These are phyloP conservation scores for Beris chalybata DNA, from an alignment of 2,888 invertebrate species.

Conservation along the genomic window DNA sequence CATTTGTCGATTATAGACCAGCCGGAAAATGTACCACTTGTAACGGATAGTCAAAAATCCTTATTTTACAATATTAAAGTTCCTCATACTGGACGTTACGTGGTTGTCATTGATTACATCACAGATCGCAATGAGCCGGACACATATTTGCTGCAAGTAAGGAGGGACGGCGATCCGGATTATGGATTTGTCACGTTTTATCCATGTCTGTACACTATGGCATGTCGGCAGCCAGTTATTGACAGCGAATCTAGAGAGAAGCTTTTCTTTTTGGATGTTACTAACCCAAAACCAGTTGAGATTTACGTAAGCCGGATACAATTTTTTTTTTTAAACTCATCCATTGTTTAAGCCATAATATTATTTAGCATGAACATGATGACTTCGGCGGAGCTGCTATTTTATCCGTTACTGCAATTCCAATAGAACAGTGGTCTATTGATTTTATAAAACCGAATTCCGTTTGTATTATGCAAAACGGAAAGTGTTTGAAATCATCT, in stretches of 20 bases:
- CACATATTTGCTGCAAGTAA: slow-evolving; percentile 52
- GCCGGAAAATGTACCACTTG: slow-evolving; percentile 64
- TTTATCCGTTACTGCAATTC: slow-evolving; percentile 82
- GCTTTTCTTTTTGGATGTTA: slow-evolving; percentile 70
- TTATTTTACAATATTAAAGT: slow-evolving; percentile 76
- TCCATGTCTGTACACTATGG: slow-evolving; percentile 78
- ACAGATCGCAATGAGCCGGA: slow-evolving; percentile 64
- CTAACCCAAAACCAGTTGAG: slow-evolving; percentile 56
- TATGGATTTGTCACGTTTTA: slow-evolving; percentile 63
- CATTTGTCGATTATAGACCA: slow-evolving; percentile 64
- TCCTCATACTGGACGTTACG: slow-evolving; percentile 76
- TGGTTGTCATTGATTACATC: slow-evolving; percentile 82
- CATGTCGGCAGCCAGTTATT: slow-evolving; percentile 82
- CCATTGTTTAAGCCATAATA: no score
- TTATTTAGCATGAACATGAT: slow-evolving; percentile 54
- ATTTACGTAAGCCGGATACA: slow-evolving; percentile 47
- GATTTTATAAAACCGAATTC: slow-evolving; percentile 86
- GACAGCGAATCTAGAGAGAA: slow-evolving; percentile 74
- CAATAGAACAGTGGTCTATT: slow-evolving; percentile 80
- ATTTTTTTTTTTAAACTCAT: no score
- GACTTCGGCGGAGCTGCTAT: slow-evolving; percentile 71
- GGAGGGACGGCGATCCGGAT: slow-evolving; percentile 60
- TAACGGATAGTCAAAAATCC: slow-evolving; percentile 68
- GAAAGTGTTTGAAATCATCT: slow-evolving; percentile 71
- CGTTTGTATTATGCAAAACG: slow-evolving; percentile 80